Evolutionary conservation across 1,140 invertebrate species (phyloP).

Genomic region (Macrobrachium rosenbergii): DNA sequence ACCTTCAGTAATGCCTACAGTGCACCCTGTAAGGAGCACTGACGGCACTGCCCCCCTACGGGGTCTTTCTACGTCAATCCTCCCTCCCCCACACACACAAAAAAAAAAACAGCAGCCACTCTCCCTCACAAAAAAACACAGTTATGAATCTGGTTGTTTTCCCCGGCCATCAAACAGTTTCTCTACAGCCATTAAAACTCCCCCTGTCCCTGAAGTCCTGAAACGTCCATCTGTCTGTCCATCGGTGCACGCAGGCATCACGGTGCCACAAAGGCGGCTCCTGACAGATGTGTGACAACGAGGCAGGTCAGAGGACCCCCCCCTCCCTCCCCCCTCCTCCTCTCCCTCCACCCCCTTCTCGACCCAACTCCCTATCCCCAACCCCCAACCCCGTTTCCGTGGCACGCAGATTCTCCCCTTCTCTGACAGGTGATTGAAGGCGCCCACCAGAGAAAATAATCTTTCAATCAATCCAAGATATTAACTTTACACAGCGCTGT

Average conservation of each 20-base stretch:
- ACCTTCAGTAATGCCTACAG: too few relatives aligned
- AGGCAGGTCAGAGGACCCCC: background rate
- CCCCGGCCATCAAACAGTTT: too few relatives aligned
- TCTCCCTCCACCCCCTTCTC: background rate
- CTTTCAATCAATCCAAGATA: conserved; percentile 51
- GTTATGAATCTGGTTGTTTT: too few relatives aligned
- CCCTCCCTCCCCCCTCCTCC: background rate
- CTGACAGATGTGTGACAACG: conserved; percentile 3
- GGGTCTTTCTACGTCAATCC: too few relatives aligned
- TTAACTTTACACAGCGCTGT: conserved; percentile 30
- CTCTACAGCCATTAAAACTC: background rate
- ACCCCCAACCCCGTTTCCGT: background rate
- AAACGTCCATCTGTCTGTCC: background rate
- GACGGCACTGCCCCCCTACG: too few relatives aligned
- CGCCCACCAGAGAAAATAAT: conserved; percentile 31
- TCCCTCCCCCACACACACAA: too few relatives aligned
- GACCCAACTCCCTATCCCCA: too few relatives aligned
- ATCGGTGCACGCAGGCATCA: background rate
- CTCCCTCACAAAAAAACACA: too few relatives aligned
- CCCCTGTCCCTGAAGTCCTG: background rate
- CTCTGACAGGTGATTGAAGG: conserved; percentile 49
- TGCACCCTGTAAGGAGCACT: too few relatives aligned
- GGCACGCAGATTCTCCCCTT: background rate
- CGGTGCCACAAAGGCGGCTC: conserved; percentile 3
- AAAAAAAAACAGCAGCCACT: too few relatives aligned